These are phyloP conservation scores for Norana najaformis DNA, from an alignment of 2,888 invertebrate genomes.

Conservation along the genomic window DNA sequence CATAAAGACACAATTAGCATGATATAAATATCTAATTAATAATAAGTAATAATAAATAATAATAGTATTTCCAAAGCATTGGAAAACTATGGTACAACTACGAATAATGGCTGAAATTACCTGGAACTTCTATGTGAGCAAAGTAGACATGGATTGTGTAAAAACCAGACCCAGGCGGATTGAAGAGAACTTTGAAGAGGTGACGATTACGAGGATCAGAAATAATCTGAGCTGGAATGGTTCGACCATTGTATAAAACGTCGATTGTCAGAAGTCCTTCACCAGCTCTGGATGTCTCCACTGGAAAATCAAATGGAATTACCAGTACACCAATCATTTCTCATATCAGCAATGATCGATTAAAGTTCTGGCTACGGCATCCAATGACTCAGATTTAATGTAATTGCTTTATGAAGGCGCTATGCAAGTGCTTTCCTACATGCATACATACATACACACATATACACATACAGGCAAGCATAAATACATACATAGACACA, in stretches of 20 bases:
- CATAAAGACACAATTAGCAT: too few relatives aligned
- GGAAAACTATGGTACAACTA: too few relatives aligned
- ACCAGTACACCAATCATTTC: not conserved
- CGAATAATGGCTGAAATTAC: constrained; percentile 52
- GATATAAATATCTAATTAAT: too few relatives aligned
- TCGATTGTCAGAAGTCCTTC: constrained; percentile 88
- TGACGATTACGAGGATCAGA: constrained; percentile 73
- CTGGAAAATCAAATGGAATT: constrained; percentile 59
- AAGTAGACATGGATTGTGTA: constrained; percentile 87
- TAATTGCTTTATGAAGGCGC: too few relatives aligned
- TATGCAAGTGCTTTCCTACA: too few relatives aligned
- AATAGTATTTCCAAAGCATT: not conserved
- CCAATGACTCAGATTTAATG: too few relatives aligned
- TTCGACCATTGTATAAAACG: constrained; percentile 72
- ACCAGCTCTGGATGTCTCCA: constrained; percentile 77
- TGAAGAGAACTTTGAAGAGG: constrained; percentile 64
- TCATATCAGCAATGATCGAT: not conserved
- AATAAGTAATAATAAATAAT: not conserved
- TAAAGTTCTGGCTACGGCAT: too few relatives aligned
- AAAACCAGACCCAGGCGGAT: constrained; percentile 68
- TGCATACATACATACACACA: too few relatives aligned
- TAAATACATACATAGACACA: too few relatives aligned
- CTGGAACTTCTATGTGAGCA: constrained; percentile 84
- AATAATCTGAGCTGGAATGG: constrained; percentile 78
- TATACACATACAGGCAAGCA: too few relatives aligned